Conservation (phyloP, 2,113 vertebrate species). For the Sander vitreus region DNA sequence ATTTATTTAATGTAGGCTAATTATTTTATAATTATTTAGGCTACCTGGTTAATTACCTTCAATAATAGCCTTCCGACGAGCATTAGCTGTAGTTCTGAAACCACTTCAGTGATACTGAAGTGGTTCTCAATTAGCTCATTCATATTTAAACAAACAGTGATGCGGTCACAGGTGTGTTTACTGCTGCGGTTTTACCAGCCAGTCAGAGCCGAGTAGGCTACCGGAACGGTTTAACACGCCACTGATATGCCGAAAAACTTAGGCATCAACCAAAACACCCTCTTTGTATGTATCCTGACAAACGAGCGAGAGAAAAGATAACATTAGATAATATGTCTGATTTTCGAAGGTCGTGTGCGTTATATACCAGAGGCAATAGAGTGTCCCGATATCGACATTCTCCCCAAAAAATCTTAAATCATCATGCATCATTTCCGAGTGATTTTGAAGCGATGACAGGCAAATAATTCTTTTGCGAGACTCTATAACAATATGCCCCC, state of each 20-base stretch:
- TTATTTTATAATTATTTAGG: background rate
- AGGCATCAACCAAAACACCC: background rate
- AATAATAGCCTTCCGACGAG: background rate
- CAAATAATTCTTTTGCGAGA: slow-evolving; percentile 44
- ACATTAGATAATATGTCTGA: background rate
- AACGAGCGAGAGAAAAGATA: background rate
- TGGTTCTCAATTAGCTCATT: slow-evolving; percentile 21
- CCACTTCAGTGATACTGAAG: background rate
- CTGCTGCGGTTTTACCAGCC: background rate
- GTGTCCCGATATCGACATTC: background rate
- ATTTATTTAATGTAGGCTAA: background rate
- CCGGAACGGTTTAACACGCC: background rate
- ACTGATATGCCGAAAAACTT: background rate
- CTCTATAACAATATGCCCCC: slow-evolving; percentile 42
- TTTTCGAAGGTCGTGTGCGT: background rate
- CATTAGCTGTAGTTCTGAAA: background rate
- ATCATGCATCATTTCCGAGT: slow-evolving; percentile 27
- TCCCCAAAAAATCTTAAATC: slow-evolving; percentile 8
- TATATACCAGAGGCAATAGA: background rate
- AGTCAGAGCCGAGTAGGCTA: slow-evolving; percentile 11
- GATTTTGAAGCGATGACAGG: slow-evolving; percentile 27
- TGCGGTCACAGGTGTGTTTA: slow-evolving; percentile 34
- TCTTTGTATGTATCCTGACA: background rate
- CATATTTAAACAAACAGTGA: slow-evolving; percentile 32
- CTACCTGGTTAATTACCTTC: background rate